phyloP scores from a whole-genome alignment of 2,888 invertebrate genomes.

The Acrocyrtus sp. region DNA sequence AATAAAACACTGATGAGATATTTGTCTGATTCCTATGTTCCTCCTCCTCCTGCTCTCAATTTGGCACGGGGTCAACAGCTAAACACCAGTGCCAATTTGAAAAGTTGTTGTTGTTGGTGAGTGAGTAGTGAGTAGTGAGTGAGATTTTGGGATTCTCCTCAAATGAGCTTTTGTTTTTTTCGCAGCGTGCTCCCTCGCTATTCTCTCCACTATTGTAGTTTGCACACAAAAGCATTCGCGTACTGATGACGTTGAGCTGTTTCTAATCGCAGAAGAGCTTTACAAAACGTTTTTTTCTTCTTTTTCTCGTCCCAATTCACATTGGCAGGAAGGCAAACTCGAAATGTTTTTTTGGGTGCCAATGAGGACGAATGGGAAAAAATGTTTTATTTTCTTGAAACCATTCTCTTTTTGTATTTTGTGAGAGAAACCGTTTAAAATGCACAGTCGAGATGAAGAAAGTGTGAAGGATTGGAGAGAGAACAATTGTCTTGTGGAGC shows the following conservation, averaged over 20 bases:
- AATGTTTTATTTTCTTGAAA: no score
- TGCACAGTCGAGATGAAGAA: slow-evolving; percentile 29
- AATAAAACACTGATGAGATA: slow-evolving; percentile 29
- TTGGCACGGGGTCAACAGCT: slow-evolving; percentile 61
- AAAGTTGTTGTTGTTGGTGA: slow-evolving; percentile 57
- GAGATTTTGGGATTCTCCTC: background rate
- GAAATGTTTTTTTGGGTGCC: no score
- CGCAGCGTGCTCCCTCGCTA: background rate
- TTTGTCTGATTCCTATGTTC: slow-evolving; percentile 29
- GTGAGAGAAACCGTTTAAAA: no score
- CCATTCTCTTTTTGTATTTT: no score
- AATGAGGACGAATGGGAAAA: no score
- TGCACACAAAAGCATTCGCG: no score
- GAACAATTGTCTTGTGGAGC: slow-evolving; percentile 26
- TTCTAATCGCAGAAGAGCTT: no score
- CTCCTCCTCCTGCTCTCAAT: background rate
- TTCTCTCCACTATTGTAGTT: slow-evolving; percentile 9
- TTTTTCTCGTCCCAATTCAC: no score
- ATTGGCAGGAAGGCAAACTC: no score
- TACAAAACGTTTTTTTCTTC: no score
- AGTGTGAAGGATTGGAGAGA: slow-evolving; percentile 1
- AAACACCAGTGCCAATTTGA: slow-evolving; percentile 62
- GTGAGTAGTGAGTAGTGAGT: slow-evolving; percentile 13
- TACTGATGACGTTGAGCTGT: no score
- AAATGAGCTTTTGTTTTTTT: no score